Percentiles rank a stretch among this genome's conserved stretches.
Evolutionary conservation across 2,113 vertebrate species (phyloP).

Genomic region (Tringa solitaria): DNA sequence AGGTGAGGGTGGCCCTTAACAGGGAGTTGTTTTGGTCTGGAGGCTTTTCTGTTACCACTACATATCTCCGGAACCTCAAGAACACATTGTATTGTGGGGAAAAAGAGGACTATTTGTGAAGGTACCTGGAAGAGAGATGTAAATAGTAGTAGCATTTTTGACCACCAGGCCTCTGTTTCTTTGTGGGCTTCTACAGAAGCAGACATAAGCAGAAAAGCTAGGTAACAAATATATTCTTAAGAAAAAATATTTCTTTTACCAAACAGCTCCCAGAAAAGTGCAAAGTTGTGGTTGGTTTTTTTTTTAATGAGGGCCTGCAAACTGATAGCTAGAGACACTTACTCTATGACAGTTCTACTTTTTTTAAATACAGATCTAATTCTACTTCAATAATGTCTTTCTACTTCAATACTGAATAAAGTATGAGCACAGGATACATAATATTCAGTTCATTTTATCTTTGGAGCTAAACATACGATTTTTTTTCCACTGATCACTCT

Average conservation of each 20-base stretch:
- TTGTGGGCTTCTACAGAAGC: background rate
- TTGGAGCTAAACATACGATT: background rate
- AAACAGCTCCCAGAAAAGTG: background rate
- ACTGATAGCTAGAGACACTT: background rate
- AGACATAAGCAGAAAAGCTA: background rate
- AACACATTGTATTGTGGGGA: background rate
- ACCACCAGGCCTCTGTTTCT: background rate
- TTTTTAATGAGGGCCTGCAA: background rate
- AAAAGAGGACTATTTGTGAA: background rate
- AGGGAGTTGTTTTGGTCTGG: background rate
- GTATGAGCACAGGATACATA: background rate
- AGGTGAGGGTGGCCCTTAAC: background rate
- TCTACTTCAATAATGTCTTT: background rate
- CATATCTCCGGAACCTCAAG: background rate
- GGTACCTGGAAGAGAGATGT: background rate
- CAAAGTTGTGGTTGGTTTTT: too few species aligned
- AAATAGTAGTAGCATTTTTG: background rate
- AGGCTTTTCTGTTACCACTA: background rate
- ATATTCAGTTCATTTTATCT: background rate
- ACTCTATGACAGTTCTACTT: background rate
- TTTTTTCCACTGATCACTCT: background rate
- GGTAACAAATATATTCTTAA: background rate
- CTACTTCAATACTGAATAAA: background rate
- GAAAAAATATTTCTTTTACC: background rate
- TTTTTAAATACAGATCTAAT: background rate